These are phyloP conservation scores for Amyelois transitella DNA, from an alignment of 1,140 invertebrate genomes.

Conservation along the genomic window DNA sequence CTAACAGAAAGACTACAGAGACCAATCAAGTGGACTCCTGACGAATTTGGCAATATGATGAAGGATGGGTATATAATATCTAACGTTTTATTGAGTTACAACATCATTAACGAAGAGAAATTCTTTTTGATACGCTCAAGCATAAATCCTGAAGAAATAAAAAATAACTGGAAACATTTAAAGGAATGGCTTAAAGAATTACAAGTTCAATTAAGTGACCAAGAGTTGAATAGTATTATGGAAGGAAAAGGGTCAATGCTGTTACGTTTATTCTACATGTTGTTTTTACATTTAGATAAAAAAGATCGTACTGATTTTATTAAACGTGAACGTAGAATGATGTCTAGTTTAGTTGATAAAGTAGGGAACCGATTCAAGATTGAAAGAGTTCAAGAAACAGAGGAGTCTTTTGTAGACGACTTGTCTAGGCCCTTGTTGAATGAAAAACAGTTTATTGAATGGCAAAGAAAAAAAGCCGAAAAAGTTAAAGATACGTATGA, in stretches of 20 bases:
- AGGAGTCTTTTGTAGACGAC: slow-evolving; percentile 44
- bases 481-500: slow-evolving; percentile 56
- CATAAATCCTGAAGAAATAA: slow-evolving; percentile 55
- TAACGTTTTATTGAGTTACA: slow-evolving; percentile 47
- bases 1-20: slow-evolving; percentile 47
- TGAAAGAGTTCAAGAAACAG: slow-evolving; percentile 34
- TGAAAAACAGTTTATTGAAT: slow-evolving; percentile 70
- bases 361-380: slow-evolving; percentile 54
- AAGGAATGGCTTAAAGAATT: slow-evolving; percentile 70
- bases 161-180: slow-evolving; percentile 73
- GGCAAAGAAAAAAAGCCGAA: slow-evolving; percentile 72
- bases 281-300: slow-evolving; percentile 76
- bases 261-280: slow-evolving; percentile 75
- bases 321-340: slow-evolving; percentile 65
- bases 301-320: slow-evolving; percentile 74
- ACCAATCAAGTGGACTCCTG: slow-evolving; percentile 50
- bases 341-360: slow-evolving; percentile 53
- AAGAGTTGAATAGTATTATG: slow-evolving; percentile 68
- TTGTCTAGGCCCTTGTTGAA: slow-evolving; percentile 62
- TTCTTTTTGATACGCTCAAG: slow-evolving; percentile 49
- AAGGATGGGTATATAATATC: slow-evolving; percentile 58
- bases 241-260: slow-evolving; percentile 68
- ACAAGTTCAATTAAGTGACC: slow-evolving; percentile 64
- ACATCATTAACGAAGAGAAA: slow-evolving; percentile 58
- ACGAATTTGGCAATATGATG: slow-evolving; percentile 60